These are phyloP conservation scores for Girardinus metallicus DNA, from an alignment of 2,797 vertebrate genomes.

Conservation along the genomic window DNA sequence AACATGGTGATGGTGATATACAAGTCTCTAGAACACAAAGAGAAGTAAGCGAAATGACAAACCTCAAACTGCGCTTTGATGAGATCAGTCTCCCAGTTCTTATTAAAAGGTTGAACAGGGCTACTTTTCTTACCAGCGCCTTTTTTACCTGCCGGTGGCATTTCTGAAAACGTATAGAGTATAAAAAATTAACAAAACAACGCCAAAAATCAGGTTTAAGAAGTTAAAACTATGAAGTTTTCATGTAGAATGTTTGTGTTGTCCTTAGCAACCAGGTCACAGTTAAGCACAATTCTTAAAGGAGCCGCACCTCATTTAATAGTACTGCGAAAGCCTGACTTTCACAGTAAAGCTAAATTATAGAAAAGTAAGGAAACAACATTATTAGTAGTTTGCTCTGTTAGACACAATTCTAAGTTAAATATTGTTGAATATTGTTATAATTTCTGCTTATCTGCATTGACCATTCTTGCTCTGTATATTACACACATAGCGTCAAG, in stretches of 20 bases:
- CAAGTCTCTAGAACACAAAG: background rate
- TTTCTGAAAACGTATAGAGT: constrained; percentile 22
- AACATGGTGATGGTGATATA: background rate
- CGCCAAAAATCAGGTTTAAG: background rate
- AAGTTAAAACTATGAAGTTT: background rate
- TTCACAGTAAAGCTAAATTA: constrained; percentile 15
- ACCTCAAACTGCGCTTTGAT: constrained; percentile 69
- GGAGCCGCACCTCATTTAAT: constrained; percentile 8
- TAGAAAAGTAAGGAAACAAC: background rate
- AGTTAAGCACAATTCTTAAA: background rate
- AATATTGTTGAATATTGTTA: background rate
- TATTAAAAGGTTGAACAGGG: constrained; percentile 23
- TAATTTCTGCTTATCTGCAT: background rate
- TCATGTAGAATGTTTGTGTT: constrained; percentile 33
- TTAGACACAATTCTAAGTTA: background rate
- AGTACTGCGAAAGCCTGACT: background rate
- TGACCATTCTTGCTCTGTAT: background rate
- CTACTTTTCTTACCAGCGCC: constrained; percentile 41
- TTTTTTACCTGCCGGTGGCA: constrained; percentile 68
- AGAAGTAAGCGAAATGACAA: constrained; percentile 5
- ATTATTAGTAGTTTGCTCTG: background rate
- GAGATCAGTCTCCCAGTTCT: constrained; percentile 70
- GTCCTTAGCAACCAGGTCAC: constrained; percentile 47
- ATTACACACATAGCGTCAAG: background rate
- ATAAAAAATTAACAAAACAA: background rate